A percentile compares a stretch with the other conserved stretches of the same genome.
Evolutionary conservation across 2,113 vertebrate genomes (phyloP).

Genomic region (Psilopsiagon aymara): DNA sequence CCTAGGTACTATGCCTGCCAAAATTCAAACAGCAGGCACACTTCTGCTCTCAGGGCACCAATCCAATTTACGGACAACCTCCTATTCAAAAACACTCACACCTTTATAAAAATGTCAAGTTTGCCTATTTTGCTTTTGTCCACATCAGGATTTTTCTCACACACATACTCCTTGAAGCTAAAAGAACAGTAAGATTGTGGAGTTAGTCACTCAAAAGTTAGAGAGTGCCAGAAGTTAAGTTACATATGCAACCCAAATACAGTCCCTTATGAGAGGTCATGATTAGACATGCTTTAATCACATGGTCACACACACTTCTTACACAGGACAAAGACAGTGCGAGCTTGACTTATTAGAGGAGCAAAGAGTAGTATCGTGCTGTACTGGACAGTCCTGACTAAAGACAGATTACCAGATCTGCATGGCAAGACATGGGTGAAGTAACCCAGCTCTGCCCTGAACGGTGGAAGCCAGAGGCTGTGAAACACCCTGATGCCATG

Average conservation of each 20-base stretch:
- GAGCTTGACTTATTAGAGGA: neutral
- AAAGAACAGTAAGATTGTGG: neutral
- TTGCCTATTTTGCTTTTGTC: neutral
- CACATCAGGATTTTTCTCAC: neutral
- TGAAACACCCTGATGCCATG: neutral
- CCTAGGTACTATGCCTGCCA: neutral
- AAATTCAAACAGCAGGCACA: neutral
- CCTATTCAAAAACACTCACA: neutral
- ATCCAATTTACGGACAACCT: neutral
- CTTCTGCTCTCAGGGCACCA: neutral
- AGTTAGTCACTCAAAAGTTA: neutral
- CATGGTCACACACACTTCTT: neutral
- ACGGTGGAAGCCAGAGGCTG: neutral
- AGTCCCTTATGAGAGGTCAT: neutral
- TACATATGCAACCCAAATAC: constrained; percentile 10
- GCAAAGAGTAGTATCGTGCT: neutral
- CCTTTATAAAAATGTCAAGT: neutral
- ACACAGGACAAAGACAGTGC: neutral
- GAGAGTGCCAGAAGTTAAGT: neutral
- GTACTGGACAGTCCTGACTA: neutral
- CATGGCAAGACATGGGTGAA: neutral
- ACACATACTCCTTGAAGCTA: neutral
- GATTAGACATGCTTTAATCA: constrained; percentile 18
- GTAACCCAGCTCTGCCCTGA: neutral
- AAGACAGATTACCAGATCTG: neutral